These are phyloP conservation scores for Gari tellinella DNA, from an alignment of 2,888 invertebrate species.

Conservation along the genomic window DNA sequence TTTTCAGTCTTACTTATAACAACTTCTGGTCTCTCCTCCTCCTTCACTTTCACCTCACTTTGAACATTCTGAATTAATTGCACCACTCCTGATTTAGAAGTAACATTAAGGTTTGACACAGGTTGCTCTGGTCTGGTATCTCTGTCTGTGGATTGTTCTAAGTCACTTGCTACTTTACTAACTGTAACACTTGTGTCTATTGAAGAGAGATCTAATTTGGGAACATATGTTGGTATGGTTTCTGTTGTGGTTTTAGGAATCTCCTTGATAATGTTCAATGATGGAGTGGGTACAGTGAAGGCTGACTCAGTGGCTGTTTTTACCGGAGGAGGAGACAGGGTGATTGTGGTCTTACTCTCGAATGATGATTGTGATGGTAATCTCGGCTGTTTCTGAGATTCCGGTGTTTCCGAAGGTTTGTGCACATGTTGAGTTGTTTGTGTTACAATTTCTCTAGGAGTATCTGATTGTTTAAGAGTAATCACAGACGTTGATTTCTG, in stretches of 20 bases:
- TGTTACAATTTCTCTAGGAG: background rate
- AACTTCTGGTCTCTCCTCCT: background rate
- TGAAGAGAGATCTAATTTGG: conserved; percentile 55
- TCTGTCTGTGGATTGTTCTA: conserved; percentile 9
- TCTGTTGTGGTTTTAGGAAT: conserved; percentile 15
- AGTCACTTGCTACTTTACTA: conserved; percentile 46
- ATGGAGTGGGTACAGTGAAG: background rate
- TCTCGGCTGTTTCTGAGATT: background rate
- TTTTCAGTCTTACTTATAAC: conserved; percentile 2
- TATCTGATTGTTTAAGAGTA: background rate
- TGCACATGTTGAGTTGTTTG: background rate
- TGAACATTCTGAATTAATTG: conserved; percentile 64
- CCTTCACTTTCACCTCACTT: conserved; percentile 25
- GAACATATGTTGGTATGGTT: conserved; percentile 19
- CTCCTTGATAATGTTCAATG: conserved; percentile 11
- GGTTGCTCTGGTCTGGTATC: conserved; percentile 28
- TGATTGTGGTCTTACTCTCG: conserved; percentile 45
- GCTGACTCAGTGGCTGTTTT: conserved; percentile 4
- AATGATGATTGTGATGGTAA: conserved; percentile 43
- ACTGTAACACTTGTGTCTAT: conserved; percentile 68
- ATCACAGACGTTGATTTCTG: conserved; percentile 6
- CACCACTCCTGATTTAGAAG: conserved; percentile 60
- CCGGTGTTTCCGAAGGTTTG: background rate
- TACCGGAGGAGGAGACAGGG: conserved; percentile 18
- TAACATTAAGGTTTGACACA: conserved; percentile 50